Evolutionary conservation across 2,888 invertebrate genomes (phyloP), one percentile per base, ranked within the genome.

Genomic region (Pyrrhosoma nymphula): DNA sequence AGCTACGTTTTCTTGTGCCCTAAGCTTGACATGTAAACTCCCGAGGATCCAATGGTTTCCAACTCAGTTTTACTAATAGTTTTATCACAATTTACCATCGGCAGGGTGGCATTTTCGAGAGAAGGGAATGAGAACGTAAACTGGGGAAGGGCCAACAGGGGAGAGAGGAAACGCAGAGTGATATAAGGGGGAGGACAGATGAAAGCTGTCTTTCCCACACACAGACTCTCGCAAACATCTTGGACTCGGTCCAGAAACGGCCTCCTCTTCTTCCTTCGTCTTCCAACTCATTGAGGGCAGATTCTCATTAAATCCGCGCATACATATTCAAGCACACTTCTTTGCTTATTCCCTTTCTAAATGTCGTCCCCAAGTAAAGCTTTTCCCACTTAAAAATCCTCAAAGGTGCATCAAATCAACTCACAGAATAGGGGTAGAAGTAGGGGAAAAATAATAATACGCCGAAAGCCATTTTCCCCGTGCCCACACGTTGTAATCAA

Each of bases 211-310:
- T 23, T 69, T 69, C n/a, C 69, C 69, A 69, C 69, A 69, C 69
- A 82, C 8, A 47, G 30, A 16, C 30, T 10, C n/a, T 35, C 30
- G 35, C 82, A 35, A 35, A 82, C 14, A 35, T 26, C 89, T 55
- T 89, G 89, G 89, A 89, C 89, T 89, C 26, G 56, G 55, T 89
- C 89, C 89, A 89, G 35, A 89, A 55, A 55, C 89, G 23, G 55
- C 55, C 55, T 23, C n/a, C 55, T 89, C 89, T 56, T 55, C 89
- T 55, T 56, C 89, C 14, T 55, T n/a, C n/a, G n/a, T n/a, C n/a
- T 55, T 18, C n/a, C 18, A 12, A 0, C 55, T 47, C 55, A 56
- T n/a, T 89, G 56, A n/a, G 56, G 56, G 16, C 35, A 89, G 55
- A 26, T 89, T 47, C 56, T 55, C 56, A 89, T 82, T 82, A 30